Evolutionary conservation across 23 tunicate species (phyloP), one percentile per base, ranked within the genome.

Genomic region (Ascidia mentula): DNA sequence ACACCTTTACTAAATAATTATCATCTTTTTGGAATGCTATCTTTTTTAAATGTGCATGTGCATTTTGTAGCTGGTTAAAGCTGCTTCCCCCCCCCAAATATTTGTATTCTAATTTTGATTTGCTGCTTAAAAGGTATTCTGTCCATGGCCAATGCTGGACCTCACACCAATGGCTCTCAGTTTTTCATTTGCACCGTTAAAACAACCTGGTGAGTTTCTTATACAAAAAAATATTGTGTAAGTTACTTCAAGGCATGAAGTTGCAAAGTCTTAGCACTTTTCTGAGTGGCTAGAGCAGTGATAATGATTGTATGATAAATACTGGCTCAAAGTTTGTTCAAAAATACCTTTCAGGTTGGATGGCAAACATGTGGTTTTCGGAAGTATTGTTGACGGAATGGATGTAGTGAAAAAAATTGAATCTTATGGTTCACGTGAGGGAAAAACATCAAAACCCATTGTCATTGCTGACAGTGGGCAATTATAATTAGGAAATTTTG

Each of bases 141-240:
- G 1, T 96, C 99, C 36, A 96, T 96, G 99, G 99, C 99, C 18
- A 96, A 96, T 75, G 96, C 99, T 34, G 99, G 99, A 32, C 82
- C 91, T 4, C 78, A 96, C 72, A 96, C 99, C 40, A 96, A 96
- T 65, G 99, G 99, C 36, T 86, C 92, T 15, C 99, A 96, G 59
- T 96, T 96, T 46, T 96, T 96, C 80, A 40, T 96, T 32, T 96
- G 99, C 87, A 96, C 99, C 0, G 87, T 81, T 0, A 78, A 87
- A 69, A 96, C 99, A 18, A n/a, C 77, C 1, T 96, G 99, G 99
- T 83, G 37, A 53, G 85, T 53, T 53, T 3, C 65, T 20, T 53
- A 26, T 53, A 28, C 65, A 9, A 15, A 42, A 42, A 42, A 42
- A 9, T 26, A 26, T 3, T 5, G 7, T 53, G n/a, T n/a, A n/a